These are phyloP conservation scores for Eumacrocentrus americanus DNA, from an alignment of 2,888 invertebrate genomes.

Conservation along the genomic window DNA sequence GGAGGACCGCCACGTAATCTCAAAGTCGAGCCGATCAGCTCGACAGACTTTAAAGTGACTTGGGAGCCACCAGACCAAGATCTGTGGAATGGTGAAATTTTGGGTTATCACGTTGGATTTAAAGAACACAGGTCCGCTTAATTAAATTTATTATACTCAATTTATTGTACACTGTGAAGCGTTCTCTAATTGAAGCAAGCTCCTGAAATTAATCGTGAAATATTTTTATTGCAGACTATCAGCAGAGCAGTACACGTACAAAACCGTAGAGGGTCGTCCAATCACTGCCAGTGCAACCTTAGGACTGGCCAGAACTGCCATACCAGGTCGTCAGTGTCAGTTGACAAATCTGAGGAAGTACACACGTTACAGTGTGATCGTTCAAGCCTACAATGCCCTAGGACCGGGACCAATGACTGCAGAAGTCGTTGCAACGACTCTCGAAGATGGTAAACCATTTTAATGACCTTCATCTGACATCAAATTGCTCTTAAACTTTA, in stretches of 20 bases:
- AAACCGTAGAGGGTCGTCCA: constrained; percentile 57
- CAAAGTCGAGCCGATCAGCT: constrained; percentile 82
- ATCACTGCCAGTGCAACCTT: constrained; percentile 57
- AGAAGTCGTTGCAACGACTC: constrained; percentile 64
- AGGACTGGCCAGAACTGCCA: constrained; percentile 56
- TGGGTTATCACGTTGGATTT: constrained; percentile 88
- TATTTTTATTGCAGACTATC: constrained; percentile 43
- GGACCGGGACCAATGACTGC: constrained; percentile 64
- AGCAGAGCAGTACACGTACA: constrained; percentile 55
- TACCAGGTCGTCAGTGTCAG: constrained; percentile 56
- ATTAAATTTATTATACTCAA: constrained; percentile 6
- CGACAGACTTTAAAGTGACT: constrained; percentile 81
- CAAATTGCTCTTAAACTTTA: not conserved
- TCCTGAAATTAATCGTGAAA: too few species aligned
- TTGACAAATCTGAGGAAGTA: constrained; percentile 63
- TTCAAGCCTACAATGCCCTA: constrained; percentile 64
- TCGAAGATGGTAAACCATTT: constrained; percentile 61
- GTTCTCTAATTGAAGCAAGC: too few species aligned
- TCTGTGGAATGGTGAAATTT: constrained; percentile 85
- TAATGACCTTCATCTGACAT: not conserved
- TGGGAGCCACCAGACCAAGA: constrained; percentile 89
- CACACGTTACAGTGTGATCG: constrained; percentile 64
- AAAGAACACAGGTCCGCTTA: constrained; percentile 65
- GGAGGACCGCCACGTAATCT: constrained; percentile 83
- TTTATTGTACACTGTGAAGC: not conserved